A percentile compares a stretch with the other conserved stretches of the same genome.
Evolutionary conservation across 2,113 vertebrate genomes (phyloP).

Genomic region (Bujurquina vittata): DNA sequence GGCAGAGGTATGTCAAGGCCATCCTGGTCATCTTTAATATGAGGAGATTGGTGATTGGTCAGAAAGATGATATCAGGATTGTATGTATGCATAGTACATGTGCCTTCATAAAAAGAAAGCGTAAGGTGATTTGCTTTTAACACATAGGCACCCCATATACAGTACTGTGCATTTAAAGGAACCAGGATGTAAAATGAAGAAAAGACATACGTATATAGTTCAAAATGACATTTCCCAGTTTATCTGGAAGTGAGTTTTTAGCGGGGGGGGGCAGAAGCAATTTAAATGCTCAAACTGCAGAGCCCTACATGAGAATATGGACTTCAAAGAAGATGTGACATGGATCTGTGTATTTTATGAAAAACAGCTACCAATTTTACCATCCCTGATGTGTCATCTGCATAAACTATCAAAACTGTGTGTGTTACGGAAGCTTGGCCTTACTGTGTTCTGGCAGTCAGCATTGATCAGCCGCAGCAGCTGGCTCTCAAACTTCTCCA

Average conservation of each 20-base stretch:
- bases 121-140: not conserved
- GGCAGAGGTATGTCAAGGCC: constrained; percentile 47
- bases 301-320: not conserved
- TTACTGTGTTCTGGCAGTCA: constrained; percentile 87
- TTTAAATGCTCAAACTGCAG: not conserved
- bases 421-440: constrained; percentile 11
- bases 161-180: not conserved
- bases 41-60: constrained; percentile 11
- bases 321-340: not conserved
- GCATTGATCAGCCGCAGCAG: constrained; percentile 84
- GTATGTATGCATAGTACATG: not conserved
- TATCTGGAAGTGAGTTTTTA: not conserved
- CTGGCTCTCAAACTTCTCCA: constrained; percentile 91
- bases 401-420: not conserved
- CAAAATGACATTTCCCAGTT: not conserved
- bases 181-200: not conserved
- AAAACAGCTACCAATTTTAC: not conserved
- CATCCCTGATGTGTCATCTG: not conserved
- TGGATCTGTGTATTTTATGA: not conserved
- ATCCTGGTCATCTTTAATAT: constrained; percentile 46
- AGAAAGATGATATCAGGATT: constrained; percentile 16
- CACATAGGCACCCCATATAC: not conserved
- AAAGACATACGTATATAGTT: not conserved
- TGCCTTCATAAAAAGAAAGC: not conserved
- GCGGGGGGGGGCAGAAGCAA: not conserved